Base-by-base conservation (phyloP, 2,113 vertebrate species). In the Columba livia region DNA sequence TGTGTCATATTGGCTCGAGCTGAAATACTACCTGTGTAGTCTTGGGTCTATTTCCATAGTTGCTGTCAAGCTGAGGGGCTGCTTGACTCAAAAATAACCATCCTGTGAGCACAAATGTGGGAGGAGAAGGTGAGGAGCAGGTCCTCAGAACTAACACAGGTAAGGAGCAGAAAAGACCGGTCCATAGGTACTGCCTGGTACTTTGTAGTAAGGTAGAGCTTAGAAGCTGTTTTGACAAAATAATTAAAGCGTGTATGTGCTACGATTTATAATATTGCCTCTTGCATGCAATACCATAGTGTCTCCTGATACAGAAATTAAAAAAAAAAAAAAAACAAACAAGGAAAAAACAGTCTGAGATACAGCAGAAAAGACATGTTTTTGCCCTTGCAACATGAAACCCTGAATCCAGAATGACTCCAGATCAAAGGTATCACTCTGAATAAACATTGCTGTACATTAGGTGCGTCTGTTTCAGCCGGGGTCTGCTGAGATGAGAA, bases 141-240 rank as follows among this genome's bases (percentile, higher is more conserved):
- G 28, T 64, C 83, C 79, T 64, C 40, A 19, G 44, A 75, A 62
- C 19, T 72, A 79, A 61, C 40, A 6, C 79, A 40, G 40, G 75
- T 65, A 86, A 70, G 44, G 79, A 90, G 38, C 51, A 83, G 74
- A 58, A 88, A 73, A 88, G 40, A 44, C 26, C 16, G 10, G 53
- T 93, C 83, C 24, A 19, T 0, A 21, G 57, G 61, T 84, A 84
- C 81, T 94, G 62, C n/a, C 93, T 91, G 89, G 89, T 91, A 72
- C 95, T 73, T 94, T 82, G 21, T 54, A 75, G 62, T 6, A 47
- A 82, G 66, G 69, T 65, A 47, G 32, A 61, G 50, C 62, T 87
- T 82, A 91, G 95, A 94, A 95, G 96, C 95, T 78, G 89, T 61
- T 75, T 91, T 95, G 94, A 95, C 93, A 95, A 96, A 97, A 85